phyloP scores from a whole-genome alignment of 2,797 vertebrate genomes.

The Tadarida brasiliensis region DNA sequence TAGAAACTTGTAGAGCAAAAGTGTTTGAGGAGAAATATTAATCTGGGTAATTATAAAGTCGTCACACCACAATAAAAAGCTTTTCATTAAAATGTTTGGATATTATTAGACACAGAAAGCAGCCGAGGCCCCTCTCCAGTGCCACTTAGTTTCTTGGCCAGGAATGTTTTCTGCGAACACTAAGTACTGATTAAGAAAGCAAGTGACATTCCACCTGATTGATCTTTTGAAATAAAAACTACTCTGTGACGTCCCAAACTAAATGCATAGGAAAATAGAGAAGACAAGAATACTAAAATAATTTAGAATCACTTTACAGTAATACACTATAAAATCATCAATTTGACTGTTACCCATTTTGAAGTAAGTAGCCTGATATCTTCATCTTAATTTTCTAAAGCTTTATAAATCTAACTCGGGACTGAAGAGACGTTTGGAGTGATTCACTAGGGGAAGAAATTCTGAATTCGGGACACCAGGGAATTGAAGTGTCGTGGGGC shows the following conservation, averaged over 20 bases:
- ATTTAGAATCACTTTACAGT: conserved; percentile 32
- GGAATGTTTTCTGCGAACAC: neutral
- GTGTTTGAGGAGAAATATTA: neutral
- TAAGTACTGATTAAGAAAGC: neutral
- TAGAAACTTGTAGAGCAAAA: neutral
- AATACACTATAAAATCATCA: neutral
- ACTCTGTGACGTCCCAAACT: neutral
- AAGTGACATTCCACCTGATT: neutral
- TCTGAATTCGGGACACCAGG: conserved; percentile 14
- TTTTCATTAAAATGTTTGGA: conserved; percentile 9
- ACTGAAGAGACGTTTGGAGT: conserved; percentile 21
- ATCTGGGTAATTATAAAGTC: conserved; percentile 41
- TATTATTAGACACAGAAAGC: neutral
- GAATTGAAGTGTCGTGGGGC: conserved; percentile 47
- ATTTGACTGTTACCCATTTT: conserved; percentile 38
- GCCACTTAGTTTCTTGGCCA: neutral
- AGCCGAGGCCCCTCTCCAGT: neutral
- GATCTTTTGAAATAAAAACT: neutral
- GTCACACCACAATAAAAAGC: neutral
- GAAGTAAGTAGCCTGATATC: neutral
- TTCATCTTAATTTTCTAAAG: conserved; percentile 31
- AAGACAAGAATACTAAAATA: conserved; percentile 3
- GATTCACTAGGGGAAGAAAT: conserved; percentile 43
- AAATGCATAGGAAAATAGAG: neutral
- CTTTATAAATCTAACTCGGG: neutral